Evolutionary conservation across 2,113 vertebrate genomes (phyloP).

Genomic region (Sinocyclocheilus rhinocerous): DNA sequence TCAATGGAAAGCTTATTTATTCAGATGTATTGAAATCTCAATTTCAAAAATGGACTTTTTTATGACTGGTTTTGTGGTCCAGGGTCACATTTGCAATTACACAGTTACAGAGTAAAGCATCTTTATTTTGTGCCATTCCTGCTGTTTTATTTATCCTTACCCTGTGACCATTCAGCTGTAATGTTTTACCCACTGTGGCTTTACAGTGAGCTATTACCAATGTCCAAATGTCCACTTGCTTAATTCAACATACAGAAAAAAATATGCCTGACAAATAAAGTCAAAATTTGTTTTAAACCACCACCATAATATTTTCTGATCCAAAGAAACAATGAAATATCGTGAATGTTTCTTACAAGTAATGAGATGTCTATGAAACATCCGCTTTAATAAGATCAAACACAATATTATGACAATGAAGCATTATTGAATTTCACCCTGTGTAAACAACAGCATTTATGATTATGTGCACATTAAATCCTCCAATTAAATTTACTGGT

Average conservation of each 20-base stretch:
- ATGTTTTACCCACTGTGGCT: not conserved
- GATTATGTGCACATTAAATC: not conserved
- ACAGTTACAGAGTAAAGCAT: not conserved
- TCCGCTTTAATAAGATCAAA: not conserved
- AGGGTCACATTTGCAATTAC: not conserved
- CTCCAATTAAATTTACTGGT: not conserved
- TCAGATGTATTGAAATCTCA: too few relatives aligned
- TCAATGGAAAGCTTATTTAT: too few relatives aligned
- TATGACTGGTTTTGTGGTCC: too few relatives aligned
- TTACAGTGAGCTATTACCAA: not conserved
- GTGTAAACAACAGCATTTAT: slow-evolving; percentile 15
- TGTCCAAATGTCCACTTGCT: not conserved
- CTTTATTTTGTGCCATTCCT: not conserved
- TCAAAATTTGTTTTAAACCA: not conserved
- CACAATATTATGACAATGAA: not conserved
- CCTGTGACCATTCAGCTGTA: not conserved
- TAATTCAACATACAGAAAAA: not conserved
- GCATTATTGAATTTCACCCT: not conserved
- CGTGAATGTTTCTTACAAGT: not conserved
- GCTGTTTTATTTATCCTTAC: not conserved
- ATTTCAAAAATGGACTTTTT: too few relatives aligned
- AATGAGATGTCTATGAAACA: slow-evolving; percentile 30
- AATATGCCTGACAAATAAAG: not conserved
- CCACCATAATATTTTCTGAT: not conserved
- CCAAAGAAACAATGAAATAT: not conserved